These are phyloP conservation scores for Sebastes vulpes DNA, from an alignment of 2,797 vertebrate species.

Conservation along the genomic window DNA sequence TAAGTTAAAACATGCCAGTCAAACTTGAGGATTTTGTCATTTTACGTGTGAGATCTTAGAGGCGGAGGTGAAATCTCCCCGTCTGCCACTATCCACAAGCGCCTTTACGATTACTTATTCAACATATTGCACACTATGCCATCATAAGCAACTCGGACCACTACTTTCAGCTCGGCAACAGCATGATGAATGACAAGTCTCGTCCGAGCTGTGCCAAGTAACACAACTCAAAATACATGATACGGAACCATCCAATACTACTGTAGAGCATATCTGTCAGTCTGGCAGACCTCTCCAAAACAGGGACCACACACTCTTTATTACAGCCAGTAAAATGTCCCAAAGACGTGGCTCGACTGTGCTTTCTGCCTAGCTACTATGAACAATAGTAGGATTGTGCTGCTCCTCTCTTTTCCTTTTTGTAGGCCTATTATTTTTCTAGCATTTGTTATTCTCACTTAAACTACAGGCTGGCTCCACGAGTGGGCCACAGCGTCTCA, in stretches of 20 bases:
- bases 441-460: constrained; percentile 88
- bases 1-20: constrained; percentile 20
- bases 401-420: constrained; percentile 75
- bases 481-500: constrained; percentile 82
- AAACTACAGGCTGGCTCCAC: constrained; percentile 83
- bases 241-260: constrained; percentile 83
- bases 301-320: constrained; percentile 84
- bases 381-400: constrained; percentile 86
- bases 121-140: constrained; percentile 54
- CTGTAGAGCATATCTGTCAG: constrained; percentile 80
- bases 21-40: constrained; percentile 24
- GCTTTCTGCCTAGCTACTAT: constrained; percentile 74
- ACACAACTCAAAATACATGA: constrained; percentile 85
- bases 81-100: constrained; percentile 20
- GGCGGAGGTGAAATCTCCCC: constrained; percentile 14
- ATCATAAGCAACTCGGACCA: constrained; percentile 66
- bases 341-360: constrained; percentile 68
- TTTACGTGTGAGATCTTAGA: constrained; percentile 21
- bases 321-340: constrained; percentile 84
- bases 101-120: constrained; percentile 59
- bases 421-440: constrained; percentile 80
- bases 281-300: constrained; percentile 73
- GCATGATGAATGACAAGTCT: constrained; percentile 76
- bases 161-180: constrained; percentile 57
- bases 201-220: constrained; percentile 69